Evolutionary conservation across 2,797 vertebrate genomes (phyloP), one percentile per base, ranked within the genome.

Genomic region (Eleutherodactylus coqui): DNA sequence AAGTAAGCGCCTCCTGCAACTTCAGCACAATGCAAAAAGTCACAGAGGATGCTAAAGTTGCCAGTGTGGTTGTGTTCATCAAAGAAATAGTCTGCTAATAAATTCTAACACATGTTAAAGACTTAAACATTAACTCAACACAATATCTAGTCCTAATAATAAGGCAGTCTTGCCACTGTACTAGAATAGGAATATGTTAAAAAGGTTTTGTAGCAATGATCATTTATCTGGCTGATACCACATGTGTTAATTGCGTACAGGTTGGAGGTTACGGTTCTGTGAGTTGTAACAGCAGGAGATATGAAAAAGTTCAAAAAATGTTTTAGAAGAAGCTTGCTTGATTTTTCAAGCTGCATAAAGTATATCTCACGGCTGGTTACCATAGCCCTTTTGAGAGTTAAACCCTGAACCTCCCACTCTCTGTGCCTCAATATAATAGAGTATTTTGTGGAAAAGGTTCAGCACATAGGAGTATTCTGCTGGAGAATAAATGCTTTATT

Each of bases 401-500:
- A 81, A 86, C 41, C 70, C 29, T 4, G 75, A 83, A 72, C 81
- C 81, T 73, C 86, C 75, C 81, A 79, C 81, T 79, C 75, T 58
- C 67, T 62, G 36, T 60, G 49, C 14, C 27, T 83, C 64, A 47
- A 38, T 75, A 87, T 70, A 82, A 78, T 79, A 64, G 67, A 72
- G 51, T 73, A 60, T 79, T 79, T 85, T 85, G 62, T 80, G 64
- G 36, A 77, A 47, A 79, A 82, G 38, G 47, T 75, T 82, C 80
- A 27, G 75, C 27, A 62, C 75, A 72, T 70, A 64, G 76, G 86
- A 62, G 43, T 51, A 32, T 62, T 83, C 38, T 84, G 6, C 75
- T 41, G 32, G n/a, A 53, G 75, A 79, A 87, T 87, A 87, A 84
- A 84, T 87, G 75, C 64, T 43, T 67, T 75, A 67, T 84, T 87